Conservation (phyloP, 2,113 vertebrate species). For the Fulica atra region DNA sequence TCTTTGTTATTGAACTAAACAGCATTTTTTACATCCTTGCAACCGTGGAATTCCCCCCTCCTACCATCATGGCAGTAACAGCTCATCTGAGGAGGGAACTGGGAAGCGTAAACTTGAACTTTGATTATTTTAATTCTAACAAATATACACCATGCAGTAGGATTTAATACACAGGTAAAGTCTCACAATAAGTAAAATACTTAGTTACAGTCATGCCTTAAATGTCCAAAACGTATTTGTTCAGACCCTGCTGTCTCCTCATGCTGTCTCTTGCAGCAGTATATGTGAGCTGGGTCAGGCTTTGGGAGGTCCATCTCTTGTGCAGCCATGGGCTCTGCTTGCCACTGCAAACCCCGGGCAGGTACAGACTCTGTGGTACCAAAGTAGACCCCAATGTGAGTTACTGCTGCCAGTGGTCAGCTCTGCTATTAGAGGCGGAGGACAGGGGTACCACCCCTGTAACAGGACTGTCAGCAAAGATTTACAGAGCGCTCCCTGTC, state of each 20-base stretch:
- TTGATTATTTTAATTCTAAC: not conserved
- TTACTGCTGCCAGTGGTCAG: not conserved
- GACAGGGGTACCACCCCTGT: not conserved
- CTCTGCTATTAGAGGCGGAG: not conserved
- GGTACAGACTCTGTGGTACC: fast-evolving
- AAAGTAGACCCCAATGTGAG: not conserved
- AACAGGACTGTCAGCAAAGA: not conserved
- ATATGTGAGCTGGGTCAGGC: fast-evolving
- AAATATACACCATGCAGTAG: fast-evolving
- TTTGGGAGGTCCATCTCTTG: not conserved
- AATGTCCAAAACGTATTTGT: fast-evolving
- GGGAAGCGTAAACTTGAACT: not conserved
- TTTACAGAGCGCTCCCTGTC: not conserved
- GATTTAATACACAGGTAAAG: fast-evolving
- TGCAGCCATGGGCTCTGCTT: not conserved
- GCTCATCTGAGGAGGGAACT: not conserved
- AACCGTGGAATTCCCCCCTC: not conserved
- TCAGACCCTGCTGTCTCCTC: not conserved
- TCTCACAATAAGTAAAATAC: not conserved
- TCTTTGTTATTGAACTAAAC: not conserved
- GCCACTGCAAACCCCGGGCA: fast-evolving
- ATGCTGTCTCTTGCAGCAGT: not conserved
- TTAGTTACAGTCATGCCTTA: not conserved
- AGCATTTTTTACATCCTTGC: not conserved
- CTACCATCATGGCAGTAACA: not conserved